Conservation (phyloP, 2,888 invertebrate species). For the Caenorhabditis sp. region DNA sequence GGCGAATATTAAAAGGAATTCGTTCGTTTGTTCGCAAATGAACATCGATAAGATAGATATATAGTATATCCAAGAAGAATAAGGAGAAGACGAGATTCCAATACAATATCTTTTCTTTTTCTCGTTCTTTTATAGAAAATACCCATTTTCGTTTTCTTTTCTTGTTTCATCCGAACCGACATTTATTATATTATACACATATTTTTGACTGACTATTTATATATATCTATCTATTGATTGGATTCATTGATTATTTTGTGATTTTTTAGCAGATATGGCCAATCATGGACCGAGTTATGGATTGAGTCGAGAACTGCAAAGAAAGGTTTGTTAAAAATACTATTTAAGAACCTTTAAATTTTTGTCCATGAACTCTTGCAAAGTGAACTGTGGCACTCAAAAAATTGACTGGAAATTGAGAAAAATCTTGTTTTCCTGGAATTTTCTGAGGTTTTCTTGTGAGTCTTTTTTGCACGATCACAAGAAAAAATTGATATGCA, state of each 20-base stretch:
- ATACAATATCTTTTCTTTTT: neutral
- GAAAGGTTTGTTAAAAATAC: conserved; percentile 60
- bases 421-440: no score
- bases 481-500: neutral
- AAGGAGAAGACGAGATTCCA: neutral
- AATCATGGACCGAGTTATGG: conserved; percentile 72
- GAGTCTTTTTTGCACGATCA: no score
- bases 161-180: conserved; percentile 1
- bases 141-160: neutral
- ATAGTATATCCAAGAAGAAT: no score
- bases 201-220: conserved; percentile 24
- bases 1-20: no score
- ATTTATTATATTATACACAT: conserved; percentile 10
- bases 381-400: neutral
- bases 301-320: conserved; percentile 70
- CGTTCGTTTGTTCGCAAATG: no score
- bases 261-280: conserved; percentile 65
- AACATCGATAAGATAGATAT: no score
- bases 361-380: neutral
- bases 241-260: neutral
- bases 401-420: no score
- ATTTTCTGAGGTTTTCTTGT: no score
- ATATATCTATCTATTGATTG: neutral
- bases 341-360: neutral
- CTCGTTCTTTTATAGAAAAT: neutral